Base-by-base conservation (phyloP, 2,888 invertebrate genomes). In the Litoditis marina region DNA sequence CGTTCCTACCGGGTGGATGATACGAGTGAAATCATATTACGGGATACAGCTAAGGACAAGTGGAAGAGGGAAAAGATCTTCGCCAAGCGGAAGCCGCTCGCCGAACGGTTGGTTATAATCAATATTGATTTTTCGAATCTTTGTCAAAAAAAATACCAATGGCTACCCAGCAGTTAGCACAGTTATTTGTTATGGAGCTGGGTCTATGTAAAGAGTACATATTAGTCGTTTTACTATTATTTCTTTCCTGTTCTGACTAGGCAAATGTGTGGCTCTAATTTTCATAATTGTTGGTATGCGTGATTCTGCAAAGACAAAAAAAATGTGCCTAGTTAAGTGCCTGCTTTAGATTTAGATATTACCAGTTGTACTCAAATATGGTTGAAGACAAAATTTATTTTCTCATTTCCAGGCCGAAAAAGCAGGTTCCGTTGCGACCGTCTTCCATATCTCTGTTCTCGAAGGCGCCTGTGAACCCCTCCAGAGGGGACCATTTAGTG, bases 401-500 rank as follows among this genome's bases (percentile, higher is more conserved):
- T 42, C 1, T 7, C 22, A 42, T 22, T 5, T 59, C 42, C 27
- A 59, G 59, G 44, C 8, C 36, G 13, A 61, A 31, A 34, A 46
- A 55, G 28, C 32, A 42, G 1, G 52, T 53, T 31, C 53, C 60
- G 19, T 34, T 60, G 60, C 36, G 60, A 27, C 22, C 44, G 50
- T 22, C 50, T 3, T 50, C 50, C 2, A 50, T 50, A 27, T 27
- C 25, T 28, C 50, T 50, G 27, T 50, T 50, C 27, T 50, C 50
- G n/a, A 22, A 19, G 5, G 50, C 25, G n/a, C 50, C 22, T 28
- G 54, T 55, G 4, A 61, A 61, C 46, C 59, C 59, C 25, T 59
- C 58, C 13, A 42, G 58, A 32, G 63, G 63, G 16, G 59, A 63
- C 52, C 63, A 63, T 31, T 46, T 63, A 28, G 59, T 63, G 13